Conservation (phyloP, 2,888 invertebrate genomes). For the Mechanitis mazaeus region DNA sequence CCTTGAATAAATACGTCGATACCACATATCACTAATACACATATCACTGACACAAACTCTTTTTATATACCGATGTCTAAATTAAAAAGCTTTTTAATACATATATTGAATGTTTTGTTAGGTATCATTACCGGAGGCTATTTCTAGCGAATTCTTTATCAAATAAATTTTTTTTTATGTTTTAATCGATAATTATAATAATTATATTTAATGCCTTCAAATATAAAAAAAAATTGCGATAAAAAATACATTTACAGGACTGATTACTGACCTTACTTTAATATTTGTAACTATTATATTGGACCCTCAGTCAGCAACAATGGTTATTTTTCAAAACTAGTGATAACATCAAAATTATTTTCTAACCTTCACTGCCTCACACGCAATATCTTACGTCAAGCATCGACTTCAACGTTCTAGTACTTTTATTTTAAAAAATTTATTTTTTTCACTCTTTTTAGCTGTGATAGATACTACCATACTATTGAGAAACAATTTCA, state of each 20-base stretch:
- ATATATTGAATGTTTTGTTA: no score
- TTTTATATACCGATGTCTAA: slow-evolving; percentile 11
- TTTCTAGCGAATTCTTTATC: no score
- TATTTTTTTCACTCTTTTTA: slow-evolving; percentile 9
- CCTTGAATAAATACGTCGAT: slow-evolving; percentile 31
- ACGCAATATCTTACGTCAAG: slow-evolving; percentile 48
- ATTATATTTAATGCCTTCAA: no score
- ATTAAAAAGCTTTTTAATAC: slow-evolving; percentile 11
- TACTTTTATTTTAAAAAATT: slow-evolving; percentile 16
- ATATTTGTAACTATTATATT: neutral
- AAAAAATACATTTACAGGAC: no score
- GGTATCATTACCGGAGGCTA: no score
- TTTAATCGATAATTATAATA: no score
- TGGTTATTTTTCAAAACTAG: slow-evolving; percentile 35
- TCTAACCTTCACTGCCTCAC: slow-evolving; percentile 40
- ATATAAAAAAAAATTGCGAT: no score
- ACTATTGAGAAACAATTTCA: no score
- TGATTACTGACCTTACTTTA: neutral
- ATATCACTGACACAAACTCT: slow-evolving; percentile 3
- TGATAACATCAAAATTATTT: slow-evolving; percentile 40
- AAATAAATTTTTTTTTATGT: no score
- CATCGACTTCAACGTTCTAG: slow-evolving; percentile 32
- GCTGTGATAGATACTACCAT: neutral
- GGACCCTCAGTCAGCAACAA: slow-evolving; percentile 17
- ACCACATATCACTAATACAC: slow-evolving; percentile 13